Evolutionary conservation across 1,140 invertebrate species (phyloP).

Genomic region (Archegozetes longisetosus): DNA sequence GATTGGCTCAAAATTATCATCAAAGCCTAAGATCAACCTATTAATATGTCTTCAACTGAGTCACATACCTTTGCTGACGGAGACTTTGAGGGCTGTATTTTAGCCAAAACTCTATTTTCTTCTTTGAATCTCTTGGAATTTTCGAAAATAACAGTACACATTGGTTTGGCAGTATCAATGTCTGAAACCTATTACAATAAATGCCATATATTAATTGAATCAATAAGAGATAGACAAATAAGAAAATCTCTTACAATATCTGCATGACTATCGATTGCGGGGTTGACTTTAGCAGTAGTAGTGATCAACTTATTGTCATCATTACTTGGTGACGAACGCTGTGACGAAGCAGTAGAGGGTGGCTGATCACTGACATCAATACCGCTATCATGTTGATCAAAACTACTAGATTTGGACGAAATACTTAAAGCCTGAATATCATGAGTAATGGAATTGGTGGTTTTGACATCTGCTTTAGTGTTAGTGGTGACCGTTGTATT

Average conservation of each 20-base stretch:
- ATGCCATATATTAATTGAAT: slow-evolving; percentile 1
- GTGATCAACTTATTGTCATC: slow-evolving; percentile 47
- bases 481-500: neutral
- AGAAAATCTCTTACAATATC: slow-evolving; percentile 15
- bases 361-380: slow-evolving; percentile 36
- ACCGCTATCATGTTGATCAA: slow-evolving; percentile 35
- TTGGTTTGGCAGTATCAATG: slow-evolving; percentile 33
- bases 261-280: neutral
- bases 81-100: slow-evolving; percentile 3
- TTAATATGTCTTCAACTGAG: neutral
- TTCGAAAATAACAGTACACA: slow-evolving; percentile 77
- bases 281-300: slow-evolving; percentile 30
- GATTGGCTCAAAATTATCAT: neutral
- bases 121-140: slow-evolving; percentile 56
- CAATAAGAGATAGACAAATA: neutral
- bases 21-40: neutral
- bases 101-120: slow-evolving; percentile 22
- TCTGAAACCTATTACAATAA: slow-evolving; percentile 12
- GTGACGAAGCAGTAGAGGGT: slow-evolving; percentile 32
- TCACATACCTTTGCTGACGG: neutral
- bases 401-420: slow-evolving; percentile 24
- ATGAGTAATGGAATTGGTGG: neutral
- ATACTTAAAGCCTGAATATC: slow-evolving; percentile 5
- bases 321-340: slow-evolving; percentile 34
- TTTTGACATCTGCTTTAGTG: neutral